Evolutionary conservation across 2,113 vertebrate species (phyloP).

Genomic region (Stictonetta naevosa): DNA sequence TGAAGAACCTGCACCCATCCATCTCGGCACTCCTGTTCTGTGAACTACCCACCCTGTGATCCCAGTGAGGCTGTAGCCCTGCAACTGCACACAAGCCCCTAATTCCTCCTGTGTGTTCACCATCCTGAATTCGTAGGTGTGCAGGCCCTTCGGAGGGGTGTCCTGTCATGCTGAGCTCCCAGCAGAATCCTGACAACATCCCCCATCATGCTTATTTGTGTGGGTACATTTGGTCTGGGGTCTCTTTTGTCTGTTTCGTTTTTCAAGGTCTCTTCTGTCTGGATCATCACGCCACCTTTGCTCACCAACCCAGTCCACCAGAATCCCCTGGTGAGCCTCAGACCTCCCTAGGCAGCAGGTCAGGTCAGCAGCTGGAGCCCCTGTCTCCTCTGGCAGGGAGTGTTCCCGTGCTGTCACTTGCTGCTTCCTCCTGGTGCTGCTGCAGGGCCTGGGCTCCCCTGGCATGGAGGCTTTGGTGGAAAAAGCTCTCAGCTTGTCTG

Average conservation of each 20-base stretch:
- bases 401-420: accelerated
- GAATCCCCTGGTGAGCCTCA: neutral
- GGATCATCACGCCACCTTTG: neutral
- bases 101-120: neutral
- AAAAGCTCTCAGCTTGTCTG: neutral
- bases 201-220: too few relatives aligned
- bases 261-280: neutral
- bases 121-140: accelerated
- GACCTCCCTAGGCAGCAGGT: neutral
- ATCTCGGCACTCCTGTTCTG: neutral
- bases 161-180: too few relatives aligned
- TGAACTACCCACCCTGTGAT: neutral
- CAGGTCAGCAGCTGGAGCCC: neutral
- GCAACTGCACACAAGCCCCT: too few relatives aligned
- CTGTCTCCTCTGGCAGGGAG: neutral
- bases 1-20: neutral
- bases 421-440: neutral
- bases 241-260: neutral
- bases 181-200: too few relatives aligned
- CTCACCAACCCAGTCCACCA: neutral
- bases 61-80: accelerated
- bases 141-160: neutral
- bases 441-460: neutral
- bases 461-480: neutral
- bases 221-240: neutral